These are phyloP conservation scores for Typhlichthys subterraneus DNA, from an alignment of 2,797 vertebrate genomes.

Conservation along the genomic window DNA sequence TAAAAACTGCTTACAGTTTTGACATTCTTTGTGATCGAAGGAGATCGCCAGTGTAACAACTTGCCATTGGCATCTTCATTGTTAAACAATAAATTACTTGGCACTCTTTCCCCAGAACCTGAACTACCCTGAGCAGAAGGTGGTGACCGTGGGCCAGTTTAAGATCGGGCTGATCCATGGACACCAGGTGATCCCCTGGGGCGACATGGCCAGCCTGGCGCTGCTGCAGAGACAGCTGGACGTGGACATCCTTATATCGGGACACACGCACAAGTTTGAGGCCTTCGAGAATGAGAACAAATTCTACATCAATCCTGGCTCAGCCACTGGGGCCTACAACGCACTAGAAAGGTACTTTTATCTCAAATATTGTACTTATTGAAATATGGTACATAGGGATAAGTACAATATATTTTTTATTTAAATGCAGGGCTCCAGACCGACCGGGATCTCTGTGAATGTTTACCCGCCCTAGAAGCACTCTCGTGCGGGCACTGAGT, in stretches of 20 bases:
- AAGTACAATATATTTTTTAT: no score
- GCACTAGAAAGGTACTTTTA: slow-evolving; percentile 89
- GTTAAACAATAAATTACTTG: no score
- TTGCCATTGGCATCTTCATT: no score
- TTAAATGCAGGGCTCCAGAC: not conserved
- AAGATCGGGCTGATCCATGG: slow-evolving; percentile 98
- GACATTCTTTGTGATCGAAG: no score
- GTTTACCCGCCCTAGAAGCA: no score
- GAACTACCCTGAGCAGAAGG: slow-evolving; percentile 98
- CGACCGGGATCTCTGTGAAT: no score
- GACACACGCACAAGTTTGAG: slow-evolving; percentile 98
- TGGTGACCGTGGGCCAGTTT: slow-evolving; percentile 98
- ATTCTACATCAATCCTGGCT: slow-evolving; percentile 98
- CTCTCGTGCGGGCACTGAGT: no score
- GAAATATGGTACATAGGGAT: no score
- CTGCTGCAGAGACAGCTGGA: slow-evolving; percentile 96
- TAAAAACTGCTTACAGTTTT: no score
- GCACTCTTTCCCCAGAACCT: slow-evolving; percentile 80
- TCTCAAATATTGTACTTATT: slow-evolving; percentile 29
- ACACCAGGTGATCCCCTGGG: slow-evolving; percentile 98
- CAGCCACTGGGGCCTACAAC: slow-evolving; percentile 95
- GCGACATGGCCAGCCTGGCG: slow-evolving; percentile 95
- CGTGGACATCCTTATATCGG: slow-evolving; percentile 98
- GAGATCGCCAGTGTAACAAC: no score
- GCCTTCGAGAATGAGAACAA: slow-evolving; percentile 99